phyloP scores from a whole-genome alignment of 2,113 vertebrate species.

The Phaethon lepturus region DNA sequence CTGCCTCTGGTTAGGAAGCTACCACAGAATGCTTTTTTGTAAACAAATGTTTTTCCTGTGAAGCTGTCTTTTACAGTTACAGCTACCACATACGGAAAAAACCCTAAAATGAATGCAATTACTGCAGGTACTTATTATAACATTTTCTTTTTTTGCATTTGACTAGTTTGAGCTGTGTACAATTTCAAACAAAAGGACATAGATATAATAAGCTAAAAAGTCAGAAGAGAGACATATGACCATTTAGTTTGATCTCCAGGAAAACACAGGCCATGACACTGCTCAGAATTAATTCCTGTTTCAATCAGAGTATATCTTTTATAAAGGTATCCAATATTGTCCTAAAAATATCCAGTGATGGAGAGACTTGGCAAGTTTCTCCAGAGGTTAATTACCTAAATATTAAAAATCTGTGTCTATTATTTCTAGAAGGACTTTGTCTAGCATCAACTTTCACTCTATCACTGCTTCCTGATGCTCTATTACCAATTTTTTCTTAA shows the following conservation, averaged over 20 bases:
- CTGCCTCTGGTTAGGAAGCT: not conserved
- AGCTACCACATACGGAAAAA: not conserved
- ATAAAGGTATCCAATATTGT: not conserved
- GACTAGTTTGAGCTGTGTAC: not conserved
- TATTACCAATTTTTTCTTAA: not conserved
- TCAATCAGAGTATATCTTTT: not conserved
- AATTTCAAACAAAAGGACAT: not conserved
- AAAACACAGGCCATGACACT: not conserved
- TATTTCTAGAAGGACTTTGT: not conserved
- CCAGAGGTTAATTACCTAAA: not conserved
- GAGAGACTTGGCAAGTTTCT: not conserved
- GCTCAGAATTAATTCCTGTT: not conserved
- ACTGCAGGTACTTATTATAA: not conserved
- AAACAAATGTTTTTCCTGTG: not conserved
- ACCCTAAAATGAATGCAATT: not conserved
- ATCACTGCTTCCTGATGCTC: not conserved
- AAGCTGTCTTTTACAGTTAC: not conserved
- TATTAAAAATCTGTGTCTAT: not conserved
- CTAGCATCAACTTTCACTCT: not conserved
- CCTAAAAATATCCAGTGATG: not conserved
- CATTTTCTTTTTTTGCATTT: not conserved
- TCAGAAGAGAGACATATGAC: not conserved
- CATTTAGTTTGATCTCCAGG: not conserved
- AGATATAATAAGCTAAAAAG: not conserved
- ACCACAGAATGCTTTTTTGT: not conserved